phyloP scores from a whole-genome alignment of 2,797 vertebrate genomes.

The Gobionotothen gibberifrons region DNA sequence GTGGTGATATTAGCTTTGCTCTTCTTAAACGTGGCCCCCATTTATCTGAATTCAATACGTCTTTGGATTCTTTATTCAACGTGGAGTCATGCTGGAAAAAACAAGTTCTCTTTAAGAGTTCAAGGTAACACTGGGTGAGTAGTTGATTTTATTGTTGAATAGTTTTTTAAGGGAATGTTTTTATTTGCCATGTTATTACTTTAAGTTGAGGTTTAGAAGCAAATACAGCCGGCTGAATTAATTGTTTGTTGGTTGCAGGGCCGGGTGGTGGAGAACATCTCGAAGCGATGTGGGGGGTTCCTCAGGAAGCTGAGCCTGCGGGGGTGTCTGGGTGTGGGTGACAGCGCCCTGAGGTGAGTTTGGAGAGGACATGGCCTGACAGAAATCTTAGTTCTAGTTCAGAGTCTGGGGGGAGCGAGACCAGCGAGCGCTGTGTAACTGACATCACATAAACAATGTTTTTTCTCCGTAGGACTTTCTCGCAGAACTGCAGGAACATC shows the following conservation, averaged over 20 bases:
- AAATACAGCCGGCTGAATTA: background rate
- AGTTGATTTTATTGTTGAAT: too few species aligned
- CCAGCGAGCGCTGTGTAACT: background rate
- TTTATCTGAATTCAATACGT: too few species aligned
- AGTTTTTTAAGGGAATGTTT: too few species aligned
- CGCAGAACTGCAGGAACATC: constrained; percentile 98
- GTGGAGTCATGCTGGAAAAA: too few species aligned
- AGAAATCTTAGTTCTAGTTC: background rate
- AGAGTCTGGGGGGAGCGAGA: background rate
- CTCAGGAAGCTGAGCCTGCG: constrained; percentile 95
- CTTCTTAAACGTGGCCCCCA: too few species aligned
- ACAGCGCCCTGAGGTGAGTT: constrained; percentile 92
- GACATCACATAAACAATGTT: constrained; percentile 9
- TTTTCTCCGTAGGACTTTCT: constrained; percentile 88
- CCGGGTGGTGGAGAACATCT: constrained; percentile 98
- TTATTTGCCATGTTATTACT: background rate
- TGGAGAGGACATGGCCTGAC: background rate
- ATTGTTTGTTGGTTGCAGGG: constrained; percentile 83
- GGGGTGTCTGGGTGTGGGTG: constrained; percentile 94
- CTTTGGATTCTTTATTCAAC: too few species aligned
- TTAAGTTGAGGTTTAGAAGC: background rate
- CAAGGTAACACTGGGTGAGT: too few species aligned
- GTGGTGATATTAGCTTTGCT: too few species aligned
- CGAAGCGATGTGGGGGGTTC: constrained; percentile 96
- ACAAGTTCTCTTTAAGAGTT: too few species aligned